Percentiles rank a stretch among this genome's conserved stretches.
Evolutionary conservation across 2,888 invertebrate species (phyloP).

Genomic region (Melinaea marsaeus): DNA sequence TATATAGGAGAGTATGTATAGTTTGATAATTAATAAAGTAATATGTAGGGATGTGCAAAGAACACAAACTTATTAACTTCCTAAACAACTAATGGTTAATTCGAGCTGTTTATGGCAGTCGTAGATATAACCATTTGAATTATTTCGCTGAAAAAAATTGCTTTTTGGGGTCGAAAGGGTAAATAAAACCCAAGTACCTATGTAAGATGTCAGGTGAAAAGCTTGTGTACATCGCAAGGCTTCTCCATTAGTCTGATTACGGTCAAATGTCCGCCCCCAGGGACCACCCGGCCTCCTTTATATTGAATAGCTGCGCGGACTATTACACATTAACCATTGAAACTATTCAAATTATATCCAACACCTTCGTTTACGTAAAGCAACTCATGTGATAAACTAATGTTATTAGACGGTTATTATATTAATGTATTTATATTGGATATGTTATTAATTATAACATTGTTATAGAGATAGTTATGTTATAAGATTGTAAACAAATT

Average conservation of each 20-base stretch:
- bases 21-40: no score
- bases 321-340: conserved; percentile 23
- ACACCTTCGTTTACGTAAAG: conserved; percentile 13
- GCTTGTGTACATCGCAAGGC: conserved; percentile 60
- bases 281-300: conserved; percentile 38
- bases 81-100: conserved; percentile 1
- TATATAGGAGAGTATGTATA: no score
- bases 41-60: background rate
- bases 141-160: conserved; percentile 24
- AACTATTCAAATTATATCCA: conserved; percentile 27
- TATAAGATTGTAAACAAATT: no score
- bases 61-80: background rate
- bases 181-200: conserved; percentile 24
- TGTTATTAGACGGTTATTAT: no score
- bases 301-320: conserved; percentile 30
- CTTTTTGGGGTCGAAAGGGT: conserved; percentile 29
- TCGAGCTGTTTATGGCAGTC: background rate
- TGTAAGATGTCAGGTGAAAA: conserved; percentile 57
- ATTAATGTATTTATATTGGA: no score
- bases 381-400: conserved; percentile 14
- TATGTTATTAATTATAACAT: no score
- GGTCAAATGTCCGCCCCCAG: conserved; percentile 64
- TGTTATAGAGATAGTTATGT: background rate
- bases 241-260: conserved; percentile 74
- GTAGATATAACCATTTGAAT: conserved; percentile 11